These are phyloP conservation scores for Callipepla squamata DNA, from an alignment of 2,113 vertebrate genomes.

Conservation along the genomic window DNA sequence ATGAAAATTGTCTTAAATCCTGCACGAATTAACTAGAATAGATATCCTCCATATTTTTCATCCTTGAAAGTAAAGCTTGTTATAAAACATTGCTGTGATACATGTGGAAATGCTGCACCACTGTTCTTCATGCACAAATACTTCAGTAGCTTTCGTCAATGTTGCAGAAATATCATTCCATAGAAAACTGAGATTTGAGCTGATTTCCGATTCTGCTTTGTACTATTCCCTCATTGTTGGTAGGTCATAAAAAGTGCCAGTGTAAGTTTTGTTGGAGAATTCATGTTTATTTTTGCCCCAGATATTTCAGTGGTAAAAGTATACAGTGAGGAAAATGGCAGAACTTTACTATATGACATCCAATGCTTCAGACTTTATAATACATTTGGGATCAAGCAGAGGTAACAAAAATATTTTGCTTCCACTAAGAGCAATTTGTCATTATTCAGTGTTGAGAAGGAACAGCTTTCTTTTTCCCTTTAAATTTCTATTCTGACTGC, in stretches of 20 bases:
- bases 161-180: not conserved
- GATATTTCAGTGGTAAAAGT: not conserved
- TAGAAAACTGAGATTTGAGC: not conserved
- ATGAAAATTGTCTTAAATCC: not conserved
- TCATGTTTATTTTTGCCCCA: not conserved
- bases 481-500: not conserved
- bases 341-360: accelerated
- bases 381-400: not conserved
- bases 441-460: not conserved
- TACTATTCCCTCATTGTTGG: not conserved
- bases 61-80: not conserved
- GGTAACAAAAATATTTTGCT: not conserved
- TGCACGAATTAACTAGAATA: not conserved
- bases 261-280: not conserved
- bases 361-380: not conserved
- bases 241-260: not conserved
- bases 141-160: not conserved
- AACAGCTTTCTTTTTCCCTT: not conserved
- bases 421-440: not conserved
- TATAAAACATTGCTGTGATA: not conserved
- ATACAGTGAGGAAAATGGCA: not conserved
- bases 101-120: not conserved
- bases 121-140: not conserved
- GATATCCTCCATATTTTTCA: not conserved
- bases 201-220: not conserved